Percentiles rank a stretch among this genome's conserved stretches.
Evolutionary conservation across 2,113 vertebrate genomes (phyloP).

Genomic region (Podilymbus podiceps): DNA sequence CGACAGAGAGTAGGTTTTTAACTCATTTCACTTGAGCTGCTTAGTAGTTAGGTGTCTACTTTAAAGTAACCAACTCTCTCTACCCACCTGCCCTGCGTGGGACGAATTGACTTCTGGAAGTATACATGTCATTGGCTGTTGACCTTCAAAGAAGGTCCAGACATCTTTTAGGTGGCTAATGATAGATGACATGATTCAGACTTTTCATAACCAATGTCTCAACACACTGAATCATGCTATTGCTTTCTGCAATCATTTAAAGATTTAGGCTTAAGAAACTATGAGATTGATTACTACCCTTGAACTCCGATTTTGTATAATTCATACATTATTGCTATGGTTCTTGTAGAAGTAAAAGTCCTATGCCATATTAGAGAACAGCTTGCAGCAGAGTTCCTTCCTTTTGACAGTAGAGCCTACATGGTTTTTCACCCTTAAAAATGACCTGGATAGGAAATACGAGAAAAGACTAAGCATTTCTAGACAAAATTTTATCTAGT

Average conservation of each 20-base stretch:
- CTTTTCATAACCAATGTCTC: neutral
- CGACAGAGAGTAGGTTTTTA: neutral
- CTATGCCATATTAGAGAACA: neutral
- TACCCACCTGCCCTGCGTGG: neutral
- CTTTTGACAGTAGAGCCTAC: neutral
- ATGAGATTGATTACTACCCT: neutral
- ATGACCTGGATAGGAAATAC: neutral
- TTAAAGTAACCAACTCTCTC: neutral
- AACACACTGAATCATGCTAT: neutral
- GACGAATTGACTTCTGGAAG: neutral
- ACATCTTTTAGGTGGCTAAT: neutral
- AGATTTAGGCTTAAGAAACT: neutral
- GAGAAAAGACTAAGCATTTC: neutral
- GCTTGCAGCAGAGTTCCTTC: neutral
- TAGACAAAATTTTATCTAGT: neutral
- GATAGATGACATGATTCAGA: neutral
- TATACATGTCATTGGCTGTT: accelerated
- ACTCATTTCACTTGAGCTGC: neutral
- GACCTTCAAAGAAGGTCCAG: neutral
- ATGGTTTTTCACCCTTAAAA: neutral
- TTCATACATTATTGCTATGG: neutral
- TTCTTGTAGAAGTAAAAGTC: neutral
- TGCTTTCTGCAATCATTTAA: neutral
- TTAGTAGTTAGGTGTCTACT: neutral
- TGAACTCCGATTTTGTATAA: neutral